Percentiles rank a stretch among this genome's conserved stretches.
These are phyloP conservation scores for Melanocharis versteri DNA, from an alignment of 2,113 vertebrate genomes.

Conservation along the genomic window DNA sequence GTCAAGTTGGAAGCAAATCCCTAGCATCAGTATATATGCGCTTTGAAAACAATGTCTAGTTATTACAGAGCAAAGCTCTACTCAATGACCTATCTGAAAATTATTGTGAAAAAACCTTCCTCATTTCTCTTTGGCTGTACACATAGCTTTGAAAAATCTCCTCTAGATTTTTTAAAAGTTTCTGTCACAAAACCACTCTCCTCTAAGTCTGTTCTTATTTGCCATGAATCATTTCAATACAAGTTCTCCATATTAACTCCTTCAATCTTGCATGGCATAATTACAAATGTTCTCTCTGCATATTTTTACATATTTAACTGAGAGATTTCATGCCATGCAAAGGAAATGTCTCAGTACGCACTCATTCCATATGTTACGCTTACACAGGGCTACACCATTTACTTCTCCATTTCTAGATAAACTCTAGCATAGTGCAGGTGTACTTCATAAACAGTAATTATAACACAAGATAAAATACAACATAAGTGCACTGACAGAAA, in stretches of 20 bases:
- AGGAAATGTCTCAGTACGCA: background rate
- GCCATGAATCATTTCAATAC: background rate
- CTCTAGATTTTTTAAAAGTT: background rate
- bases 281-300: background rate
- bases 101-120: background rate
- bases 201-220: background rate
- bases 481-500: background rate
- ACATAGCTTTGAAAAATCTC: background rate
- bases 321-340: background rate
- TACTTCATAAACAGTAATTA: background rate
- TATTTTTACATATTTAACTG: background rate
- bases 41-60: background rate
- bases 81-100: background rate
- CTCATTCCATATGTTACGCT: background rate
- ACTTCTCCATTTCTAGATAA: background rate
- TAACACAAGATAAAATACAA: background rate
- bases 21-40: background rate
- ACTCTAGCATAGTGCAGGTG: background rate
- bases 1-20: background rate
- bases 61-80: background rate
- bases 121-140: background rate
- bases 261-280: background rate
- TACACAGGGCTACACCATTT: background rate
- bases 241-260: background rate
- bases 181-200: background rate